phyloP scores from a whole-genome alignment of 2,797 vertebrate species.

The Pelobates cultripes region DNA sequence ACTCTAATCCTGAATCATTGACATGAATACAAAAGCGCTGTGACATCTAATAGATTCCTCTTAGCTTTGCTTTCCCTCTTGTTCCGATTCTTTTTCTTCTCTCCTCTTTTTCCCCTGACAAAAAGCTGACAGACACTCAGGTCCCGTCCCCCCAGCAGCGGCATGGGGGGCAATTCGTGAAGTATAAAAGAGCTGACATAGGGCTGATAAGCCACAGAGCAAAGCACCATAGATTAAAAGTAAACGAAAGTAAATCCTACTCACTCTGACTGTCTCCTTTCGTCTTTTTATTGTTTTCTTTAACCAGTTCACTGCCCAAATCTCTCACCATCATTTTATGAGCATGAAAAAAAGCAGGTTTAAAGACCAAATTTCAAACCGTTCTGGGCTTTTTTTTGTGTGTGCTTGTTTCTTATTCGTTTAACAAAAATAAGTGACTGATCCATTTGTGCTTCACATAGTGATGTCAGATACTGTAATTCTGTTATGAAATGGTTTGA shows the following conservation, averaged over 20 bases:
- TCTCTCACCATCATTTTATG: no score
- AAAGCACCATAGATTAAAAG: constrained; percentile 81
- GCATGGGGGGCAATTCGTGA: constrained; percentile 76
- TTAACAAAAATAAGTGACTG: no score
- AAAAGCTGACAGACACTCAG: constrained; percentile 83
- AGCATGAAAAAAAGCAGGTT: constrained; percentile 29
- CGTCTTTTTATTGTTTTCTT: constrained; percentile 77
- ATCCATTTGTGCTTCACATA: no score
- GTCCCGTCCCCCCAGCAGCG: constrained; percentile 73
- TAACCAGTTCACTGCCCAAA: constrained; percentile 68
- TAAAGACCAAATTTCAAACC: background rate
- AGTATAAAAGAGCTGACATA: constrained; percentile 79
- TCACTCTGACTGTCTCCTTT: constrained; percentile 66
- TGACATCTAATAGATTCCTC: constrained; percentile 88
- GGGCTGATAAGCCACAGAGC: constrained; percentile 78
- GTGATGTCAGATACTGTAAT: no score
- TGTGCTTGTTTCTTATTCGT: no score
- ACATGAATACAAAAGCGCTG: constrained; percentile 86
- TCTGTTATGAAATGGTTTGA: no score
- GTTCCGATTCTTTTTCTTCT: constrained; percentile 77
- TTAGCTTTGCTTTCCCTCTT: constrained; percentile 80
- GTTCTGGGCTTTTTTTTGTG: background rate
- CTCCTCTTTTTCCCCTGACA: constrained; percentile 74
- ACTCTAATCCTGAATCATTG: constrained; percentile 88
- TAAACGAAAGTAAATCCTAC: constrained; percentile 79